Evolutionary conservation across 1,140 invertebrate species (phyloP).

Genomic region (Macrocentrus cingulum): DNA sequence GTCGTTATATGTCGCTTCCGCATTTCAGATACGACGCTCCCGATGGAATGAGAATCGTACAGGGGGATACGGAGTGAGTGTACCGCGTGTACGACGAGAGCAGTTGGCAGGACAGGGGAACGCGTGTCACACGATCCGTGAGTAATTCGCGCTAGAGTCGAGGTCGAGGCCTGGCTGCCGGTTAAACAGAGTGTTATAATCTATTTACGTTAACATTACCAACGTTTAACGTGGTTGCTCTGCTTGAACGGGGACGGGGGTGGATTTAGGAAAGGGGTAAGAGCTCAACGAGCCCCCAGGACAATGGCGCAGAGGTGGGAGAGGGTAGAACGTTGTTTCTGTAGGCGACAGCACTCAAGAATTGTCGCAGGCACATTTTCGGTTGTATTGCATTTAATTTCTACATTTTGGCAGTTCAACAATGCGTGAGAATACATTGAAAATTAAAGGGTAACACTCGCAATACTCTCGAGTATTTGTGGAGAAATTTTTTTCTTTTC

Average conservation of each 20-base stretch:
- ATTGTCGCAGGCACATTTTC: constrained; percentile 59
- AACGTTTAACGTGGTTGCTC: constrained; percentile 59
- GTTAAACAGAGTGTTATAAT: constrained; percentile 63
- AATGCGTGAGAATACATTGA: too few species aligned
- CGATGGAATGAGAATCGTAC: too few species aligned
- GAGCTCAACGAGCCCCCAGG: constrained; percentile 24
- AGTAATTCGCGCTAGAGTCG: constrained; percentile 56
- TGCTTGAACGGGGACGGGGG: constrained; percentile 33
- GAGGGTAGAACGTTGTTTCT: constrained; percentile 39
- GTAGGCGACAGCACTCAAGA: constrained; percentile 59
- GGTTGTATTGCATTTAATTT: constrained; percentile 55
- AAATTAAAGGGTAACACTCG: too few species aligned
- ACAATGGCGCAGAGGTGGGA: constrained; percentile 29
- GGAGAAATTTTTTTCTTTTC: too few species aligned
- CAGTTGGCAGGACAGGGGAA: constrained; percentile 58
- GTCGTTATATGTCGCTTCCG: too few species aligned
- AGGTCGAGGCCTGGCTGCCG: constrained; percentile 48
- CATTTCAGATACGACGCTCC: too few species aligned
- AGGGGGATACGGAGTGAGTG: constrained; percentile 44
- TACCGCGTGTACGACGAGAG: constrained; percentile 47
- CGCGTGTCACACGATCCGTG: constrained; percentile 58
- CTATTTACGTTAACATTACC: constrained; percentile 62
- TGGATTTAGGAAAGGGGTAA: constrained; percentile 24
- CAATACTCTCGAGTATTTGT: too few species aligned
- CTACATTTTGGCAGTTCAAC: constrained; percentile 9